Conservation (phyloP, 1,140 invertebrate genomes). For the Gonatopus flavifemur region DNA sequence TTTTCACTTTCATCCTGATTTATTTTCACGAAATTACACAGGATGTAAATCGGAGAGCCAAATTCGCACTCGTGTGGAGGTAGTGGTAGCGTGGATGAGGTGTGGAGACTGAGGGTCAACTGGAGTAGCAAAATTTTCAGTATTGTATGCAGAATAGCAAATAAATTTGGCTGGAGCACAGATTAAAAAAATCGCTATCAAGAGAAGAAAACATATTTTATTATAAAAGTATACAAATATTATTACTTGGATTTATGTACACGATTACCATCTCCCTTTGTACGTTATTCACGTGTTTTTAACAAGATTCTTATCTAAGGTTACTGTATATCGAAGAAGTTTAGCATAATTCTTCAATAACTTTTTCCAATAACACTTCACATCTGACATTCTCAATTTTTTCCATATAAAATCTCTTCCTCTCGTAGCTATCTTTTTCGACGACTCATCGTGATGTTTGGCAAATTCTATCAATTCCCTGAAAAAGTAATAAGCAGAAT, state of each 20-base stretch:
- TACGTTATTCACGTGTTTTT: no score
- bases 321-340: constrained; percentile 72
- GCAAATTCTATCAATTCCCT: constrained; percentile 78
- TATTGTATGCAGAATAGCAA: no score
- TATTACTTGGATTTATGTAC: constrained; percentile 11
- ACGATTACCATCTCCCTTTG: constrained; percentile 21
- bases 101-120: no score
- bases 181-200: no score
- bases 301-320: constrained; percentile 61
- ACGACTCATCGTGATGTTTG: constrained; percentile 73
- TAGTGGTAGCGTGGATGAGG: no score
- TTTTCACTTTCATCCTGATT: no score
- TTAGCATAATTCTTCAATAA: constrained; percentile 78
- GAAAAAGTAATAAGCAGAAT: constrained; percentile 21
- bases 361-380: constrained; percentile 86
- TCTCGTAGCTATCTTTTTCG: constrained; percentile 77
- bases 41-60: no score
- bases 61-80: no score
- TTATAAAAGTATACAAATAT: constrained; percentile 6
- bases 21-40: no score
- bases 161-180: no score
- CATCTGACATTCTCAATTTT: constrained; percentile 80
- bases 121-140: no score
- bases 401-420: constrained; percentile 83
- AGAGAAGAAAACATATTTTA: no score